These are phyloP conservation scores for Stercorarius parasiticus DNA, from an alignment of 2,113 vertebrate genomes.

Conservation along the genomic window DNA sequence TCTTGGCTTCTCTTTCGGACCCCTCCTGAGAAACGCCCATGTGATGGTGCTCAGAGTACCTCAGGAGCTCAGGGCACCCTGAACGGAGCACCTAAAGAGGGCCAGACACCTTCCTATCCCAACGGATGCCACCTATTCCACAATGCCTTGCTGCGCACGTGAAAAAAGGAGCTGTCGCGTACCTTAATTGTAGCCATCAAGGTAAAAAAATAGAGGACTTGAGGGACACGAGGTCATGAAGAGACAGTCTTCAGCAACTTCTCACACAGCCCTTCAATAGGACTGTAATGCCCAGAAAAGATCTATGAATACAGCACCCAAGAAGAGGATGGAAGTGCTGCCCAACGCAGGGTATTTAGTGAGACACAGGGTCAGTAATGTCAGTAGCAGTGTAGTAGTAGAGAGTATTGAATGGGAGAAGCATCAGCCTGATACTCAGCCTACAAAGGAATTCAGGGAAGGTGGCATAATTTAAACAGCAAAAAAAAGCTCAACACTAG, in stretches of 20 bases:
- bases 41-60: background rate
- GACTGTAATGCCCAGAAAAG: background rate
- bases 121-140: background rate
- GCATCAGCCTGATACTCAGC: background rate
- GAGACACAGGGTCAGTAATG: background rate
- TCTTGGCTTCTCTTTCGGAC: background rate
- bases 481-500: background rate
- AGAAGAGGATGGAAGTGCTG: background rate
- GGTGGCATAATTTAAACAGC: background rate
- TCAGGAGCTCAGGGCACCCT: background rate
- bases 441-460: background rate
- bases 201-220: background rate
- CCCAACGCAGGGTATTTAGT: background rate
- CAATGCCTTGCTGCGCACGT: background rate
- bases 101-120: background rate
- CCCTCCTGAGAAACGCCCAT: background rate
- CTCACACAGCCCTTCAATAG: background rate
- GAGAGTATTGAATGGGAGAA: background rate
- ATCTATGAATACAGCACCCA: background rate
- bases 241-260: background rate
- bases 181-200: background rate
- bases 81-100: background rate
- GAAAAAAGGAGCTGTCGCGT: rapidly evolving
- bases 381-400: background rate
- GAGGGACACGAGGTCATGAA: rapidly evolving